These are phyloP conservation scores for Anorthoa munda DNA, from an alignment of 2,888 invertebrate genomes.

Conservation along the genomic window DNA sequence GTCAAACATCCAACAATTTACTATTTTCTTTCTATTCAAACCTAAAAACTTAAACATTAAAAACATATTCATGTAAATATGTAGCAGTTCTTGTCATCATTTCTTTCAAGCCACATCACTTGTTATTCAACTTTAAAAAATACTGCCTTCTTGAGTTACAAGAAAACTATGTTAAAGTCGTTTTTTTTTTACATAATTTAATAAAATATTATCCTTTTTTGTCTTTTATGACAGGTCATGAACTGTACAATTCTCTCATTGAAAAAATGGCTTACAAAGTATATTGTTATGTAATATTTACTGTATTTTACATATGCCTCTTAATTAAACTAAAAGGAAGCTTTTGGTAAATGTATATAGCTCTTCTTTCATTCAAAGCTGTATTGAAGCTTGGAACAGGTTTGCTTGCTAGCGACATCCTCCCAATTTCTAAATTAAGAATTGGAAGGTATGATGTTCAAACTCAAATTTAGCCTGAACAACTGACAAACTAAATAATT, in stretches of 20 bases:
- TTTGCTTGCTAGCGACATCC: too few relatives aligned
- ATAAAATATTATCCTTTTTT: slow-evolving; percentile 32
- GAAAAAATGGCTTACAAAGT: slow-evolving; percentile 11
- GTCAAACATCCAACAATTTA: neutral
- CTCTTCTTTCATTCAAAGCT: too few relatives aligned
- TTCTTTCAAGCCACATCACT: slow-evolving; percentile 18
- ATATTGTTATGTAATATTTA: slow-evolving; percentile 12
- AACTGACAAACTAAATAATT: too few relatives aligned
- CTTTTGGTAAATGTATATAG: too few relatives aligned
- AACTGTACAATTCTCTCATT: slow-evolving; percentile 5
- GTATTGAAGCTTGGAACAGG: neutral
- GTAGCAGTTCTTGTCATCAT: slow-evolving; percentile 13
- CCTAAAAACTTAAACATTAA: slow-evolving; percentile 22
- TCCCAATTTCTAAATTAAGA: too few relatives aligned
- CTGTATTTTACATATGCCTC: neutral
- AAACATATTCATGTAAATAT: slow-evolving; percentile 31
- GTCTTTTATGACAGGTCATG: slow-evolving; percentile 2
- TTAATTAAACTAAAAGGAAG: neutral
- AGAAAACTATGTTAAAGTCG: slow-evolving; percentile 21
- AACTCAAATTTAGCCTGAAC: too few relatives aligned
- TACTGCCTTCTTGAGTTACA: slow-evolving; percentile 6
- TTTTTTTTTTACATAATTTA: slow-evolving; percentile 44
- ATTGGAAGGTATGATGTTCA: too few relatives aligned
- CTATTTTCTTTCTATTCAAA: neutral
- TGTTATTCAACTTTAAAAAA: slow-evolving; percentile 15